Conservation (phyloP, 2,797 vertebrate genomes). For the Pteronotus mesoamericanus region DNA sequence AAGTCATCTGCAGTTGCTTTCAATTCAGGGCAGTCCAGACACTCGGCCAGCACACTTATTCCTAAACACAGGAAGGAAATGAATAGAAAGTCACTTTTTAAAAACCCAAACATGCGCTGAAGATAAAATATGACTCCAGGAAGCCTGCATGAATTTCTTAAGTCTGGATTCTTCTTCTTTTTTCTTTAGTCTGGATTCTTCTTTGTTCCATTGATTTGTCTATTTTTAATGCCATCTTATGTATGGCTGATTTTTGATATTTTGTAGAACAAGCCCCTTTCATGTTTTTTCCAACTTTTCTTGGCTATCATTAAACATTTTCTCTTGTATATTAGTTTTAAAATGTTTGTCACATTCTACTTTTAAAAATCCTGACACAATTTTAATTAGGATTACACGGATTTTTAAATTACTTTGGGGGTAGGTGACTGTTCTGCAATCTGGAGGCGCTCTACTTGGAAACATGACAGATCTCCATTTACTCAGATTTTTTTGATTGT, state of each 20-base stretch:
- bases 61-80: conserved; percentile 80
- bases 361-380: background rate
- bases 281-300: conserved; percentile 22
- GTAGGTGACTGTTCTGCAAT: background rate
- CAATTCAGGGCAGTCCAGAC: conserved; percentile 95
- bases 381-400: background rate
- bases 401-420: background rate
- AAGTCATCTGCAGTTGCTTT: conserved; percentile 95
- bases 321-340: conserved; percentile 25
- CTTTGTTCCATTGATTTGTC: conserved; percentile 12
- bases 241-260: background rate
- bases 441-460: background rate
- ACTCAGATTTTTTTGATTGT: background rate
- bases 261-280: background rate
- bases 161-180: background rate
- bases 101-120: background rate
- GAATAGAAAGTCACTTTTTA: background rate
- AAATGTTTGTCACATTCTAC: background rate
- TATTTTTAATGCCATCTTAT: background rate
- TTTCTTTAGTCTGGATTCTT: conserved; percentile 12
- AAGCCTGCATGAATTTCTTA: background rate
- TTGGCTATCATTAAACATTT: background rate
- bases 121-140: background rate
- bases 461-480: background rate
- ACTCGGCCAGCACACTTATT: conserved; percentile 95